Base-by-base conservation (phyloP, 2,888 invertebrate species). In the Trichopria drosophilae region DNA sequence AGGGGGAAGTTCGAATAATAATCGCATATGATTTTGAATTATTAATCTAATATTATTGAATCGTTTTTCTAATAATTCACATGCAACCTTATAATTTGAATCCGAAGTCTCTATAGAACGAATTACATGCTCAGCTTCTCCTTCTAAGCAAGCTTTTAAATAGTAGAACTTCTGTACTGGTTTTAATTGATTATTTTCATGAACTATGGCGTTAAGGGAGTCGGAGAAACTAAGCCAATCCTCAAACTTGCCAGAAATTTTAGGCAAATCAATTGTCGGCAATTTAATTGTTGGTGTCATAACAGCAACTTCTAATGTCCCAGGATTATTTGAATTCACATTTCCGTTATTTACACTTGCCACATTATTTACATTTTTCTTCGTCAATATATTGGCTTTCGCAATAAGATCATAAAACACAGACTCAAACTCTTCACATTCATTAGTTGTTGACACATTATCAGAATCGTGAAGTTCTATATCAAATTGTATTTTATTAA, bases 111-210 rank as follows among this genome's bases (percentile, higher is more conserved):
- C 51, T 9, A 58, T 31, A 1, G 54, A 57, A 28, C 37, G 12
- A 29, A 57, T 52, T 1, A 51, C 23, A 9, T 52, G 35, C 1
- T 44, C 32, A 3, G 52, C 54, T 20, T 52, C 49, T 18, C 31
- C 48, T 13, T 29, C 18, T 16, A 55, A 23, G 29, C 51, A 54
- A 1, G 54, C 43, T n/a, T 43, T 36, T n/a, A 57, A 34, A 10
- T 58, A 55, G 34, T 55, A 42, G 15, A 59, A 28, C 35, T 61
- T 59, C 42, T 56, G 53, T 3, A 52, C 55, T 13, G 46, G 24
- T 13, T 53, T 23, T 26, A 59, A 29, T 9, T 51, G 40, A 3
- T 37, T 37, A 48, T 60, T 58, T 18, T 39, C 20, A 22, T 60
- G 34, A 10, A 59, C 51, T 15, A 61, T 22, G n/a, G 55, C 44